phyloP scores from a whole-genome alignment of 2,888 invertebrate genomes.

The Eumacrocentrus americanus region DNA sequence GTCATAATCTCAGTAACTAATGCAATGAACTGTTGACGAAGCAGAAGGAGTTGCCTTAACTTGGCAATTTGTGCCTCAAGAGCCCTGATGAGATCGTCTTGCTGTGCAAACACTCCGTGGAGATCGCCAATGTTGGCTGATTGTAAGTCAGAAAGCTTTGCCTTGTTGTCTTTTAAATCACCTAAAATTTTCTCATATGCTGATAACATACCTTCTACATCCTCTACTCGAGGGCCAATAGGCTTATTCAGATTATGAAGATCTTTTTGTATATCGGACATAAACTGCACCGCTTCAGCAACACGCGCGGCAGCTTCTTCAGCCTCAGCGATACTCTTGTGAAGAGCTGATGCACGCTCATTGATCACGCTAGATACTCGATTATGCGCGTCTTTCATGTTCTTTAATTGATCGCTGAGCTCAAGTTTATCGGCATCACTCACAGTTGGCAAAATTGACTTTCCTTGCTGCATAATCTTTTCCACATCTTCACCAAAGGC shows the following conservation, averaged over 20 bases:
- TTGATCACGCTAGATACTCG: conserved; percentile 77
- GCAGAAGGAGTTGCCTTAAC: conserved; percentile 76
- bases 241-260: conserved; percentile 84
- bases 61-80: conserved; percentile 87
- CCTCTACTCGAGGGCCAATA: conserved; percentile 85
- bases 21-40: conserved; percentile 88
- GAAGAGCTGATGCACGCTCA: conserved; percentile 75
- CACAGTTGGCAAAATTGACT: conserved; percentile 78
- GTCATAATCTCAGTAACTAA: conserved; percentile 86
- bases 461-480: conserved; percentile 79
- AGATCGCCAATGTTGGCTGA: conserved; percentile 79
- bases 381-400: conserved; percentile 78
- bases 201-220: conserved; percentile 82
- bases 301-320: conserved; percentile 81
- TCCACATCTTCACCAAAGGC: conserved; percentile 74
- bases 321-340: conserved; percentile 80
- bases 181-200: conserved; percentile 79
- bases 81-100: conserved; percentile 83
- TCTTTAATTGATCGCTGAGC: conserved; percentile 80
- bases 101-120: conserved; percentile 78
- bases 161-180: conserved; percentile 79
- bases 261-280: conserved; percentile 82
- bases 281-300: conserved; percentile 79
- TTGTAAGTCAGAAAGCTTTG: conserved; percentile 78
- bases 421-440: conserved; percentile 86